A percentile compares a stretch with the other conserved stretches of the same genome.
Evolutionary conservation across 2,113 vertebrate genomes (phyloP).

Genomic region (Hypanus sabinus): DNA sequence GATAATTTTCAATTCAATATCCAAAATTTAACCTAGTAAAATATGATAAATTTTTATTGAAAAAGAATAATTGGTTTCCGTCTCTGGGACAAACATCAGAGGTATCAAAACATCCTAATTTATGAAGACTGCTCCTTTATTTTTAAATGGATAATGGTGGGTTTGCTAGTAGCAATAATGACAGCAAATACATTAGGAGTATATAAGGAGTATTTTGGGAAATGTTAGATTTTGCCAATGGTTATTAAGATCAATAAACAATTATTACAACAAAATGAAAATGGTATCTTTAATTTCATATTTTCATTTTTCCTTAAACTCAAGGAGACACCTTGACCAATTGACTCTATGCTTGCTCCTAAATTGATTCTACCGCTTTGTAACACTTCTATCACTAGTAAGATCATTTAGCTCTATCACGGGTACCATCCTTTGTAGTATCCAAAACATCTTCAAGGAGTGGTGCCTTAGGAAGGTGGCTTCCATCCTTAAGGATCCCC

Average conservation of each 20-base stretch:
- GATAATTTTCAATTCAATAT: background rate
- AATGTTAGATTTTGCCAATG: background rate
- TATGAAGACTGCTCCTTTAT: background rate
- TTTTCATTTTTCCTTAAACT: background rate
- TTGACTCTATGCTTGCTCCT: no score
- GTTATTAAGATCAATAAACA: background rate
- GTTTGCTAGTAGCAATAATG: background rate
- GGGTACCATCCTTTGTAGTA: no score
- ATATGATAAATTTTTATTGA: background rate
- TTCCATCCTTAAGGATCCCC: no score
- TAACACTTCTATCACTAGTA: no score
- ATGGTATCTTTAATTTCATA: background rate
- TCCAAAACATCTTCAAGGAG: no score
- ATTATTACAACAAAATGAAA: background rate
- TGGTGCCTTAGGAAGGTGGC: no score
- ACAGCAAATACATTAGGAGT: background rate
- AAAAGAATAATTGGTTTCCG: background rate
- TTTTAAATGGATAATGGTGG: background rate
- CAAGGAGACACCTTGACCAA: no score
- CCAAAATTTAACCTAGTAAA: background rate
- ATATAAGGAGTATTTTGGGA: background rate
- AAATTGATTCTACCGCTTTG: no score
- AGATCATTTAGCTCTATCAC: no score
- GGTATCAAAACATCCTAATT: background rate
- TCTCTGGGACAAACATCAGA: background rate